These are phyloP conservation scores for Hycleus cichorii DNA, from an alignment of 1,140 invertebrate species.

Conservation along the genomic window DNA sequence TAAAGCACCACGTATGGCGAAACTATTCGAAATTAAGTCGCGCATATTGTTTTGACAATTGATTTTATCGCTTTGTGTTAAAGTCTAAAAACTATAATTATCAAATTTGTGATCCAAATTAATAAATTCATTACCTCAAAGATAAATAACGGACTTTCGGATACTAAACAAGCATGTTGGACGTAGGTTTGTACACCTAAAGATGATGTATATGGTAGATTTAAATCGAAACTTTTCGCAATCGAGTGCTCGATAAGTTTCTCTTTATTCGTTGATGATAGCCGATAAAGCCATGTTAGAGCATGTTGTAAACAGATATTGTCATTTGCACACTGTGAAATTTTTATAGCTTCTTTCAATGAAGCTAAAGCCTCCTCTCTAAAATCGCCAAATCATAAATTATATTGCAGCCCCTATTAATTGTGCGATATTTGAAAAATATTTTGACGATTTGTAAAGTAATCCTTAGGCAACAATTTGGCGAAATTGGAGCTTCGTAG, in stretches of 20 bases:
- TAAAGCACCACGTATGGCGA: conserved; percentile 70
- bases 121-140: conserved; percentile 40
- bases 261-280: conserved; percentile 42
- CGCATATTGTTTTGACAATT: conserved; percentile 78
- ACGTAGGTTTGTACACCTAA: conserved; percentile 56
- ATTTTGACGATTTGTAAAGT: no score
- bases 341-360: conserved; percentile 74
- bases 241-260: conserved; percentile 52
- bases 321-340: conserved; percentile 83
- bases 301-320: conserved; percentile 78
- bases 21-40: conserved; percentile 69
- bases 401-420: no score
- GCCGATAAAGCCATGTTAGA: conserved; percentile 69
- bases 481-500: no score
- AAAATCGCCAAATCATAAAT: conserved; percentile 4
- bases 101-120: not conserved
- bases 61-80: conserved; percentile 75
- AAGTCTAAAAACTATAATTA: conserved; percentile 46
- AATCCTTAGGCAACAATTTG: no score
- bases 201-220: conserved; percentile 55
- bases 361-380: conserved; percentile 71
- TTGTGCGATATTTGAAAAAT: no score
- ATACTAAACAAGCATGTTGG: conserved; percentile 39
- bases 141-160: conserved; percentile 39
- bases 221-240: conserved; percentile 52